Conservation (phyloP, 2,888 invertebrate genomes). For the Strigamia maritima region DNA sequence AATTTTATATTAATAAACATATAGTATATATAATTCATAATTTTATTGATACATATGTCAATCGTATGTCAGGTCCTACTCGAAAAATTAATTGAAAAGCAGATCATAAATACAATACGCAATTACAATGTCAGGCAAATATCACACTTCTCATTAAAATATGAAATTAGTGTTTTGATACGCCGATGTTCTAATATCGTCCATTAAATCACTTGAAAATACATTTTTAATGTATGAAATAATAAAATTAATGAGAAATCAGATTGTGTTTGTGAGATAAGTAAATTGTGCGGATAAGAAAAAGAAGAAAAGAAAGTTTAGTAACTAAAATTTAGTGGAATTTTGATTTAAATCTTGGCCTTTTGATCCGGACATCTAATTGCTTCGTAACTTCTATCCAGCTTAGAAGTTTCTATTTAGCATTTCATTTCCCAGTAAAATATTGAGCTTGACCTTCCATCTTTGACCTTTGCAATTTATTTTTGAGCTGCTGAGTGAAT, state of each 20-base stretch:
- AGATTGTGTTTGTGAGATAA: no score
- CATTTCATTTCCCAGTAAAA: not conserved
- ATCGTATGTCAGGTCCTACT: not conserved
- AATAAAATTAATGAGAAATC: no score
- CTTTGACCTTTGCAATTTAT: constrained; percentile 1
- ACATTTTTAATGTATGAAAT: no score
- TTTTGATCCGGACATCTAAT: constrained; percentile 18
- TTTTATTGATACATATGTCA: not conserved
- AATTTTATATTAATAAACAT: no score
- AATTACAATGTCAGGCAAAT: not conserved
- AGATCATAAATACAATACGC: not conserved
- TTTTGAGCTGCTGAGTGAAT: not conserved
- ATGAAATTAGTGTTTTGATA: not conserved
- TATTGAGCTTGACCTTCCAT: not conserved
- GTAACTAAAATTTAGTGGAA: not conserved
- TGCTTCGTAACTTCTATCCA: not conserved
- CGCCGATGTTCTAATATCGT: no score
- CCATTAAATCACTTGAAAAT: no score
- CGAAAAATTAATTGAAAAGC: not conserved
- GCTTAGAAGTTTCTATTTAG: not conserved
- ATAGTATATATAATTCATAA: not conserved
- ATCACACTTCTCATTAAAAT: not conserved
- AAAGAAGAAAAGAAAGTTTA: no score
- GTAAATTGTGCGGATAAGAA: no score
- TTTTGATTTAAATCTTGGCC: not conserved